Conservation (phyloP, 2,888 invertebrate genomes). For the Leptopilina drosophilae region DNA sequence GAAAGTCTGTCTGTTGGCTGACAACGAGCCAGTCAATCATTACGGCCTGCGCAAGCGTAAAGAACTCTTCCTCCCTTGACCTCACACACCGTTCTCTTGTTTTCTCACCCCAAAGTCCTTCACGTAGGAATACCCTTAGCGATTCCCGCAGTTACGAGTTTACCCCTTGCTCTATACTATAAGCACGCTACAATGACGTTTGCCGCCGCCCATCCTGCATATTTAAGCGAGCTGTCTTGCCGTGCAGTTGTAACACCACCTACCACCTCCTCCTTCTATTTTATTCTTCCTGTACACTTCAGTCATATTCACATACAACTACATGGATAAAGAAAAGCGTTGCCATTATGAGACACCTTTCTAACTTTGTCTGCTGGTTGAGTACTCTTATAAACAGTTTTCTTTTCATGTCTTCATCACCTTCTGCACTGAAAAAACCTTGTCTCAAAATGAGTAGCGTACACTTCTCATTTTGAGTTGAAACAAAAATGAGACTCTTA, state of each 20-base stretch:
- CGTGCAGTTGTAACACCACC: constrained; percentile 72
- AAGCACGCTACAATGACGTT: constrained; percentile 73
- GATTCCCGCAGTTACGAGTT: constrained; percentile 71
- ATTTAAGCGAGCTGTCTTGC: constrained; percentile 76
- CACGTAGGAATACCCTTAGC: constrained; percentile 65
- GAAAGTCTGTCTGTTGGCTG: constrained; percentile 78
- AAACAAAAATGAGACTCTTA: no score
- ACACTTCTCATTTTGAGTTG: no score
- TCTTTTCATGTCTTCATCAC: no score
- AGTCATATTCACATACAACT: constrained; percentile 24
- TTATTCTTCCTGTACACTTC: constrained; percentile 37
- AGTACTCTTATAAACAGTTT: no score
- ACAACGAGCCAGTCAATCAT: constrained; percentile 78
- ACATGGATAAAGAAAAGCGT: constrained; percentile 19
- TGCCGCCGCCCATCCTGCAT: constrained; percentile 76
- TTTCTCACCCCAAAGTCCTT: constrained; percentile 51
- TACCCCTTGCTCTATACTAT: constrained; percentile 73
- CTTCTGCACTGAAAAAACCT: no score
- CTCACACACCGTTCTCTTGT: constrained; percentile 47
- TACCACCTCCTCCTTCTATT: constrained; percentile 49
- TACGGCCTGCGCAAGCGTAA: constrained; percentile 75
- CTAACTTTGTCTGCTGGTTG: neutral
- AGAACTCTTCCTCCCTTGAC: constrained; percentile 50
- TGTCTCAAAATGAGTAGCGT: no score
- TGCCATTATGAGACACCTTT: neutral